Conservation (phyloP, 2,113 vertebrate genomes). For the Lutjanus erythropterus region DNA sequence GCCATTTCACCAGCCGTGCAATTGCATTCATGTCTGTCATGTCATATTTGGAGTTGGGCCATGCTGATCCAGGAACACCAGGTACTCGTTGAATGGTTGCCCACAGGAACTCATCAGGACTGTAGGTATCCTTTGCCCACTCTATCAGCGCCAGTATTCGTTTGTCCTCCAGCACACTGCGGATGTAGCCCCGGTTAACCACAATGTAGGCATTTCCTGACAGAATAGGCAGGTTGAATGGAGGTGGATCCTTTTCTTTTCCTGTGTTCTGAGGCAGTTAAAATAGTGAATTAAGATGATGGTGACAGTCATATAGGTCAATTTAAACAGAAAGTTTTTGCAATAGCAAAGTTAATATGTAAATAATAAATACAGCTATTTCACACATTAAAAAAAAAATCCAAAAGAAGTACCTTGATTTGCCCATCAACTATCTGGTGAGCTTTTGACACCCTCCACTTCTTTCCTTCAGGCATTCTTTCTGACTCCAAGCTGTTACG, state of each 20-base stretch:
- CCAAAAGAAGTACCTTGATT: constrained; percentile 58
- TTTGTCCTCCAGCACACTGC: constrained; percentile 82
- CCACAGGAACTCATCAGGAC: constrained; percentile 93
- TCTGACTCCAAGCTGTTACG: constrained; percentile 92
- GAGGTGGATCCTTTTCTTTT: constrained; percentile 82
- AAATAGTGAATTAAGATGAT: background rate
- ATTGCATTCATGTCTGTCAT: constrained; percentile 88
- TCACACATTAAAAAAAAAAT: background rate
- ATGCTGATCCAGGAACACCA: constrained; percentile 85
- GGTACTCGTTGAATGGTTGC: constrained; percentile 92
- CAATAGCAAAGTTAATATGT: too few species aligned
- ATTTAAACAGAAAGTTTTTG: background rate
- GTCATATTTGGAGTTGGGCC: constrained; percentile 87
- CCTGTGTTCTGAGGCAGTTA: constrained; percentile 66
- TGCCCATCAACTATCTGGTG: constrained; percentile 81
- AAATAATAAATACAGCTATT: too few species aligned
- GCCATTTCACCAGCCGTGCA: constrained; percentile 92
- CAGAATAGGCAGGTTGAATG: constrained; percentile 86
- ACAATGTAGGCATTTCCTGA: constrained; percentile 93
- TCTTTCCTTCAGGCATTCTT: constrained; percentile 84
- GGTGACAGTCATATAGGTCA: background rate
- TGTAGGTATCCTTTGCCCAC: constrained; percentile 92
- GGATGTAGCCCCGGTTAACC: constrained; percentile 86
- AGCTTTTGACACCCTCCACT: constrained; percentile 82
- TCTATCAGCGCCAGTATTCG: constrained; percentile 84